phyloP scores from a whole-genome alignment of 2,113 vertebrate genomes.

The Aviceda subcristata region DNA sequence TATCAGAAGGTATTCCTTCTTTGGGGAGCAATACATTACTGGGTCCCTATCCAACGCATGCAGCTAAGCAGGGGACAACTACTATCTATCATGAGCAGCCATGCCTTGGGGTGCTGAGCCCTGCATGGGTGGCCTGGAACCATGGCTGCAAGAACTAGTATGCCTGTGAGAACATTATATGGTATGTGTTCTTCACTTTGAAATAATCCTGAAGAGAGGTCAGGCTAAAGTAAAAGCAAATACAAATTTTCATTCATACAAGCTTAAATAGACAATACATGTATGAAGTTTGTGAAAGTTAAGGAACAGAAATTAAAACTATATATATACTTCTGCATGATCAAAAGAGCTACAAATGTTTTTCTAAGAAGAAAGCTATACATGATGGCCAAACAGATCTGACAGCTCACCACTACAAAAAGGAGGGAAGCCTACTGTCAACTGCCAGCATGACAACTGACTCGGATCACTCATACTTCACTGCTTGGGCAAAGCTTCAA shows the following conservation, averaged over 20 bases:
- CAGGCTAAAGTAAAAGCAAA: background rate
- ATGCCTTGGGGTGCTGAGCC: background rate
- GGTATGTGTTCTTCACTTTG: background rate
- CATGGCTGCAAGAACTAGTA: background rate
- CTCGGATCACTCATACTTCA: background rate
- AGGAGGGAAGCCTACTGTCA: background rate
- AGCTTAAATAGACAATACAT: rapidly evolving
- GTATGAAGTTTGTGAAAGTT: background rate
- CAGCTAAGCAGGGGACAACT: background rate
- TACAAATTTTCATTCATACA: background rate
- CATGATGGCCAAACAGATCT: background rate
- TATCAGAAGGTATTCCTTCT: background rate
- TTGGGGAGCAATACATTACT: background rate
- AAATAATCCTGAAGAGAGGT: background rate
- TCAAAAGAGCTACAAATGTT: background rate
- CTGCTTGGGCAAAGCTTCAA: background rate
- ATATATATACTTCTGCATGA: background rate
- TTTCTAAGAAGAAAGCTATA: background rate
- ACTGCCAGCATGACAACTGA: background rate
- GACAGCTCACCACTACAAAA: background rate
- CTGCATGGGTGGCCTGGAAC: background rate
- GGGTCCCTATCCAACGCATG: background rate
- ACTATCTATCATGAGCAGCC: background rate
- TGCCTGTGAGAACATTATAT: background rate
- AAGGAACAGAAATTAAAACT: background rate